phyloP scores from a whole-genome alignment of 1,140 invertebrate species.

The Eupristina koningsbergeri region DNA sequence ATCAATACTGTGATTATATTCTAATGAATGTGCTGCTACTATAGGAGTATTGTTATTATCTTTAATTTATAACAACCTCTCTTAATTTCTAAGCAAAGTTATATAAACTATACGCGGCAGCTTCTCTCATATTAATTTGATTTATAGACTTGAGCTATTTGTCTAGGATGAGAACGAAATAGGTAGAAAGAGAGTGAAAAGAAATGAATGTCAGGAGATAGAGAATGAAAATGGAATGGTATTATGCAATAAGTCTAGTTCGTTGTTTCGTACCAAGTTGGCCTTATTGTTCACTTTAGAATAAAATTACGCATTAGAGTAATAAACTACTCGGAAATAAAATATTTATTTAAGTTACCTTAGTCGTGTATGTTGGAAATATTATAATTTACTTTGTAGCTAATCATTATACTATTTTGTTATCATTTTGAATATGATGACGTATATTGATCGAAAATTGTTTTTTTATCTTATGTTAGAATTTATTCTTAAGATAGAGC shows the following conservation, averaged over 20 bases:
- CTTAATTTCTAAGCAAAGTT: constrained; percentile 49
- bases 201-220: background rate
- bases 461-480: too few relatives aligned
- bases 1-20: too few relatives aligned
- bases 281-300: constrained; percentile 28
- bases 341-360: background rate
- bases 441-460: too few relatives aligned
- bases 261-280: constrained; percentile 36
- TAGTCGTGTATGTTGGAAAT: background rate
- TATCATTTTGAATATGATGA: too few relatives aligned
- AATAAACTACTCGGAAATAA: background rate
- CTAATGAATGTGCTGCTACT: too few relatives aligned
- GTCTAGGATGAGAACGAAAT: constrained; percentile 5
- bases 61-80: constrained; percentile 24
- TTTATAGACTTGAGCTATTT: constrained; percentile 50
- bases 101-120: constrained; percentile 49
- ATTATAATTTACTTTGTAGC: background rate
- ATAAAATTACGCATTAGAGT: constrained; percentile 14
- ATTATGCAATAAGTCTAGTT: constrained; percentile 19
- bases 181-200: background rate
- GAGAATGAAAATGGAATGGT: background rate
- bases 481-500: too few relatives aligned
- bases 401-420: background rate
- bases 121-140: constrained; percentile 52
- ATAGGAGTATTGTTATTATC: too few relatives aligned